Evolutionary conservation across 2,113 vertebrate genomes (phyloP).

Genomic region (Sinosuthora webbiana): DNA sequence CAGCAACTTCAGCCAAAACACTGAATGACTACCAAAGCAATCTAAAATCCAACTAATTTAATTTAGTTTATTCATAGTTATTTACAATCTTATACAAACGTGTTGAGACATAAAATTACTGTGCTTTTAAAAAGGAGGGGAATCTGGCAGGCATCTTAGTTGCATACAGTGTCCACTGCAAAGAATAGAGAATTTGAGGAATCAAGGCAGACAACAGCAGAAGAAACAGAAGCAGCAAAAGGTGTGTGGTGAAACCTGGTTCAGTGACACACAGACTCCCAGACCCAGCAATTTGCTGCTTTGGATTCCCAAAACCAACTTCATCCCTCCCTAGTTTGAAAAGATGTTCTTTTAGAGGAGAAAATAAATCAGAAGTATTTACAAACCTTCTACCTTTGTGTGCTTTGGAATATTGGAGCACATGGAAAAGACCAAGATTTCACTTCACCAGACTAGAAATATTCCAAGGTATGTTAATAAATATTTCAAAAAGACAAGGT

Average conservation of each 20-base stretch:
- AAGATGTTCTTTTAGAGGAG: neutral
- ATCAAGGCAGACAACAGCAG: neutral
- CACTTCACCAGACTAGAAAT: neutral
- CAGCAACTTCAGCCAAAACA: neutral
- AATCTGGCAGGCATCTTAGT: neutral
- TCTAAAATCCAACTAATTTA: neutral
- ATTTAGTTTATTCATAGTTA: neutral
- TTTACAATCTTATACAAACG: neutral
- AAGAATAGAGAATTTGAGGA: neutral
- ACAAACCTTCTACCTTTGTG: neutral
- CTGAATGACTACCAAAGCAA: neutral
- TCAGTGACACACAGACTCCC: neutral
- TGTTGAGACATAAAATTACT: neutral
- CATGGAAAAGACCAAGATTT: neutral
- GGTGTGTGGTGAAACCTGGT: neutral
- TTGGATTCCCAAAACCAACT: neutral
- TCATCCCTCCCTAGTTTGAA: neutral
- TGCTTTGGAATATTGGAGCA: neutral
- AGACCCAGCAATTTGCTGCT: neutral
- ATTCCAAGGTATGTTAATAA: neutral
- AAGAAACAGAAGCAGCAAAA: neutral
- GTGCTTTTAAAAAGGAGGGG: neutral
- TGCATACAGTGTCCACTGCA: neutral
- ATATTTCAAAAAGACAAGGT: neutral
- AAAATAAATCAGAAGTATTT: neutral